phyloP scores from a whole-genome alignment of 2,113 vertebrate species.

The Tyto alba region DNA sequence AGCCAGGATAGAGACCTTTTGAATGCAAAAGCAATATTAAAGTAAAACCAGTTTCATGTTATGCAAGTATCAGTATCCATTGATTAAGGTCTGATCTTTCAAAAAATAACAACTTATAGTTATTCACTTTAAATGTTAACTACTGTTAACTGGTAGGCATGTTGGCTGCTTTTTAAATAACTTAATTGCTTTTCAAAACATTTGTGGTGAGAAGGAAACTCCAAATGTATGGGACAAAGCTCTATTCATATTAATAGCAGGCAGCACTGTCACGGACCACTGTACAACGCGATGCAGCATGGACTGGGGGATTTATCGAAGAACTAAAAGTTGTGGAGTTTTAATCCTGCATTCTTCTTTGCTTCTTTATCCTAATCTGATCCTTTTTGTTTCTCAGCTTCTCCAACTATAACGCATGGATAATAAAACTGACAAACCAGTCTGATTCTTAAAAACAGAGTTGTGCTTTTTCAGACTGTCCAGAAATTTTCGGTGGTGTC shows the following conservation, averaged over 20 bases:
- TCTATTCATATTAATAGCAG: slow-evolving; percentile 43
- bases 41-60: not conserved
- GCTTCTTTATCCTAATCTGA: not conserved
- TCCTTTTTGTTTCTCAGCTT: not conserved
- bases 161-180: slow-evolving; percentile 58
- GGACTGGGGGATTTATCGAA: not conserved
- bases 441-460: not conserved
- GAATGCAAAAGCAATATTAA: not conserved
- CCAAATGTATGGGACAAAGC: slow-evolving; percentile 48
- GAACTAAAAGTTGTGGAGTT: not conserved
- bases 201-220: slow-evolving; percentile 57
- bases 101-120: slow-evolving; percentile 26
- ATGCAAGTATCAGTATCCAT: not conserved
- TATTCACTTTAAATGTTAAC: slow-evolving; percentile 47
- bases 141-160: slow-evolving; percentile 44
- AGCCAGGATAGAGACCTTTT: not conserved
- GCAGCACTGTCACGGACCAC: not conserved
- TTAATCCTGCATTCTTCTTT: not conserved
- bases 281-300: not conserved
- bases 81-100: slow-evolving; percentile 29
- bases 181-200: slow-evolving; percentile 68
- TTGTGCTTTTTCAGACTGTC: not conserved
- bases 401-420: not conserved
- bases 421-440: not conserved
- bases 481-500: not conserved